phyloP scores from a whole-genome alignment of 2,888 invertebrate species.

The Lissocephala sabroskyi region DNA sequence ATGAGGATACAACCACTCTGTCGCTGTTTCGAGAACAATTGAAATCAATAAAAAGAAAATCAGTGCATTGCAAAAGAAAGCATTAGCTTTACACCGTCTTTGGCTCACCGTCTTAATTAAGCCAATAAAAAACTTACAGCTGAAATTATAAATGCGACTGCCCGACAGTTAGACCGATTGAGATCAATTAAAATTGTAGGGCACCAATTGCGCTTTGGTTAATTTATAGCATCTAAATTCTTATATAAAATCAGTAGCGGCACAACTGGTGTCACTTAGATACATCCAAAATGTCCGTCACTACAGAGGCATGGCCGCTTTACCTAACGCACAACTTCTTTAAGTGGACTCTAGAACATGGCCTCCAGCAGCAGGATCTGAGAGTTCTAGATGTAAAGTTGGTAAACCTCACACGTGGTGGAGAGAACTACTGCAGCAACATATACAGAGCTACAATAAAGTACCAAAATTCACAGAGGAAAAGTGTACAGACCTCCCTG shows the following conservation, averaged over 20 bases:
- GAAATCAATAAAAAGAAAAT: no score
- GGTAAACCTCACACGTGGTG: constrained; percentile 52
- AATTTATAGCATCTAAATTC: constrained; percentile 15
- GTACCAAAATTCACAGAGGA: constrained; percentile 36
- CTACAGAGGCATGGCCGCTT: constrained; percentile 30
- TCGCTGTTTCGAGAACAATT: no score
- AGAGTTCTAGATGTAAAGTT: constrained; percentile 50
- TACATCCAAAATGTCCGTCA: constrained; percentile 29
- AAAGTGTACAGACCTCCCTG: constrained; percentile 36
- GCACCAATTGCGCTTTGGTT: constrained; percentile 16
- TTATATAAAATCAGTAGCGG: constrained; percentile 28
- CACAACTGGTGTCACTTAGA: constrained; percentile 17
- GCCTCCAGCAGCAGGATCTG: constrained; percentile 54
- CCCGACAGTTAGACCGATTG: no score
- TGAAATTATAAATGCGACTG: no score
- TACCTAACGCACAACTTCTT: constrained; percentile 61
- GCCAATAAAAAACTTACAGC: no score
- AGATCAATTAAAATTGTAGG: neutral
- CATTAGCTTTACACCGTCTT: no score
- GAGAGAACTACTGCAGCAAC: constrained; percentile 71
- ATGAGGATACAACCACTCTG: no score
- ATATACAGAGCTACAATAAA: constrained; percentile 61
- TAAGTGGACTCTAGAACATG: constrained; percentile 53
- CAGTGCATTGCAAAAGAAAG: no score
- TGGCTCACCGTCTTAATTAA: no score